These are phyloP conservation scores for Anolis carolinensis DNA, from an alignment of 2,113 vertebrate genomes.

Conservation along the genomic window DNA sequence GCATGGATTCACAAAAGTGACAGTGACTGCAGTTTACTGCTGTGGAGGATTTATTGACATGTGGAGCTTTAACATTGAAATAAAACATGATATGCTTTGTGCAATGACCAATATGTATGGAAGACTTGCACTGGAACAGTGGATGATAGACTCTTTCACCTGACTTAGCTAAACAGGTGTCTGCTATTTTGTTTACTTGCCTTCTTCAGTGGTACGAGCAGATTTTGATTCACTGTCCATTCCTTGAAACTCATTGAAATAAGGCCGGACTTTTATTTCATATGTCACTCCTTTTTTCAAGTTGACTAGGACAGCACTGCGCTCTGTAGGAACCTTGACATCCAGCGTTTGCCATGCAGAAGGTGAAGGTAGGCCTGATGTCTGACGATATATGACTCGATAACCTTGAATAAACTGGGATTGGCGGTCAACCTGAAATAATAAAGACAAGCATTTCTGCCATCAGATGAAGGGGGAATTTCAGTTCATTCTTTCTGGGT, in stretches of 20 bases:
- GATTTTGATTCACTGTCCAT: slow-evolving; percentile 97
- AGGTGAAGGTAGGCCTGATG: slow-evolving; percentile 84
- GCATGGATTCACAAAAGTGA: no score
- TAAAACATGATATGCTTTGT: no score
- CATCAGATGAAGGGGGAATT: slow-evolving; percentile 31
- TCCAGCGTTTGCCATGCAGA: slow-evolving; percentile 90
- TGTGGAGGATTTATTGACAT: not conserved
- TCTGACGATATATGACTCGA: slow-evolving; percentile 92
- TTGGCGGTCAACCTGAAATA: slow-evolving; percentile 90
- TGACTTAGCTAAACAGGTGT: not conserved
- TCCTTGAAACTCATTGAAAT: slow-evolving; percentile 98
- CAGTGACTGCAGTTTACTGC: not conserved
- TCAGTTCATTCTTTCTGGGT: slow-evolving; percentile 35
- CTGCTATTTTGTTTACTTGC: slow-evolving; percentile 73
- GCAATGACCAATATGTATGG: not conserved
- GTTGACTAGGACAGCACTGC: slow-evolving; percentile 83
- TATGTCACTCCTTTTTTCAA: slow-evolving; percentile 95
- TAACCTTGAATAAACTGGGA: slow-evolving; percentile 99
- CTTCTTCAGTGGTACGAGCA: slow-evolving; percentile 93
- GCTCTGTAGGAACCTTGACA: slow-evolving; percentile 90
- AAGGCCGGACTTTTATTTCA: slow-evolving; percentile 95
- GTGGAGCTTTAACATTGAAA: no score
- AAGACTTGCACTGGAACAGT: not conserved
- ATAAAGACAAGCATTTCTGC: slow-evolving; percentile 23
- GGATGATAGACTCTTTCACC: not conserved